Evolutionary conservation across 2,113 vertebrate genomes (phyloP), one percentile per base, ranked within the genome.

Genomic region (Pelecanus crispus): DNA sequence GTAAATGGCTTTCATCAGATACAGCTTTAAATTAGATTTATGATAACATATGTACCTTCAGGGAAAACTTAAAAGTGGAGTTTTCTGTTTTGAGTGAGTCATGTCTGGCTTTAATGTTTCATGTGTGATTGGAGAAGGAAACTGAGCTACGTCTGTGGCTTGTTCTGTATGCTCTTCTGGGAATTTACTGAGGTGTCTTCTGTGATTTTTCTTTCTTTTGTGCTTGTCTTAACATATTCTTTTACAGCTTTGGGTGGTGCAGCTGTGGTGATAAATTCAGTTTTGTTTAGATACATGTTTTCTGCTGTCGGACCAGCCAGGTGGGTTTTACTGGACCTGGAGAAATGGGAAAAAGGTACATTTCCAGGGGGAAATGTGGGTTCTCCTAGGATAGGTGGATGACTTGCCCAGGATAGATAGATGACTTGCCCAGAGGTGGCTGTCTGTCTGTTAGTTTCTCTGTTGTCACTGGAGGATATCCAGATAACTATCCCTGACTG

Each of bases 121-220:
- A 6, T 83, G 6, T 40, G 8, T 80, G 34, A 34, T 26, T 49
- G 47, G 10, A 40, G 34, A 66, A 82, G 24, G 26, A 79, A 36
- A 7, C 28, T 29, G 24, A 67, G 36, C 26, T 79, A 4, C 15
- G 4, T 20, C 38, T 88, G 49, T 86, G 21, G 13, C 40, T 86
- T 4, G 5, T 66, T 9, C 56, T 89, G 31, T 5, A 17, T 0
- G 0, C 7, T 71, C 1, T 58, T 88, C 17, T 86, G 29, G 28
- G 22, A 81, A 26, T 72, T 92, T 52, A 25, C 17, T 55, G 52
- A 47, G 11, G 7, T 67, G 11, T 65, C 7, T 79, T 92, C 9
- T 71, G 40, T 42, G 2, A 42, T 36, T 59, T 59, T 71, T 62
- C 13, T 50, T 90, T 49, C 3, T 62, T 67, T 40, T 70, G 7